These are phyloP conservation scores for Notechis scutatus DNA, from an alignment of 2,113 vertebrate species.

Conservation along the genomic window DNA sequence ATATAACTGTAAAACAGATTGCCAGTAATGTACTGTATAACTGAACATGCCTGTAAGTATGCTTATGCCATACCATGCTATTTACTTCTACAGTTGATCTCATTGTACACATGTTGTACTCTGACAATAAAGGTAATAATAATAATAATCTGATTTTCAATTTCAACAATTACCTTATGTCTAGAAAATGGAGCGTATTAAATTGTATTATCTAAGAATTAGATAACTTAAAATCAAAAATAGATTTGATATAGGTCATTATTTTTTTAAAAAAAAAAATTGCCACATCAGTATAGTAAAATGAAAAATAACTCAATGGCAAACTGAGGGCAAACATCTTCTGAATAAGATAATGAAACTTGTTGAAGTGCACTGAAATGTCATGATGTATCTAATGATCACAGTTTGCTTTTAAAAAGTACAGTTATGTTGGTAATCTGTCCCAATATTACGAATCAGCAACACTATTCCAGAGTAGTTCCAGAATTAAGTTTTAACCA, in stretches of 20 bases:
- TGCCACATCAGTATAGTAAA: background rate
- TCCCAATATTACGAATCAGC: background rate
- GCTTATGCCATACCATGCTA: conserved; percentile 14
- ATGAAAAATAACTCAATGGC: background rate
- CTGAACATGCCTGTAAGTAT: conserved; percentile 30
- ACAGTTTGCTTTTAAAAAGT: background rate
- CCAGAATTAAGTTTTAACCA: background rate
- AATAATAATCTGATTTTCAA: conserved; percentile 39
- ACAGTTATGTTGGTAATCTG: background rate
- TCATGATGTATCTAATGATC: background rate
- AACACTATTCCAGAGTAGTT: background rate
- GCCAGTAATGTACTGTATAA: conserved; percentile 51
- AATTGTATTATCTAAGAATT: conserved; percentile 4
- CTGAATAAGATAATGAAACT: background rate
- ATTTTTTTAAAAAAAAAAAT: background rate
- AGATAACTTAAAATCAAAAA: background rate
- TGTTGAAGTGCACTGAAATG: background rate
- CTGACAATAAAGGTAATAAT: too few species aligned
- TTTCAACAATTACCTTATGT: conserved; percentile 51
- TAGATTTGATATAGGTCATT: background rate
- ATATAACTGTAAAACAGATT: conserved; percentile 58
- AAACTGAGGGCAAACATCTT: background rate
- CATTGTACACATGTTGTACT: too few species aligned
- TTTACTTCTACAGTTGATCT: conserved; percentile 35
- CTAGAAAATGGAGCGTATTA: conserved; percentile 34